These are phyloP conservation scores for Hanleya hanleyi DNA, from an alignment of 2,888 invertebrate species.

Conservation along the genomic window DNA sequence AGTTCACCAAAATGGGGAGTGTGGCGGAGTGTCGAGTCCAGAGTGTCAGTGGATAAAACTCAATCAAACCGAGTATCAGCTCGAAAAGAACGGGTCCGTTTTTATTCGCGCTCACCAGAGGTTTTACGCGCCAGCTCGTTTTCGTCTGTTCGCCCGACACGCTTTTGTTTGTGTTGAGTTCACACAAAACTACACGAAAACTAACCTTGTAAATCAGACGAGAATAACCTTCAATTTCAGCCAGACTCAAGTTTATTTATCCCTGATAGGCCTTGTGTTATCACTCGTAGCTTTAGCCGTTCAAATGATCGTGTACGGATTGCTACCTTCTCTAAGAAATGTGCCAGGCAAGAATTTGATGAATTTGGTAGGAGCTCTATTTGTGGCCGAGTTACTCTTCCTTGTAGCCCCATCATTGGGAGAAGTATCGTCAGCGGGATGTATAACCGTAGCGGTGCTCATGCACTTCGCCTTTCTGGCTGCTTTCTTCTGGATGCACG, in stretches of 20 bases:
- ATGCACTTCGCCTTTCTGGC: constrained; percentile 76
- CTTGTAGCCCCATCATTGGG: constrained; percentile 72
- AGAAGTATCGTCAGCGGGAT: constrained; percentile 5
- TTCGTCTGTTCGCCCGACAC: constrained; percentile 16
- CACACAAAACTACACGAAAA: constrained; percentile 23
- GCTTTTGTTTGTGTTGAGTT: constrained; percentile 39
- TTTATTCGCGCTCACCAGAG: constrained; percentile 7
- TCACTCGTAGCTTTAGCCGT: constrained; percentile 75
- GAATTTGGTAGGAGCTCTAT: constrained; percentile 75
- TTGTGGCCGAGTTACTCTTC: constrained; percentile 75
- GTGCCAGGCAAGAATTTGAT: constrained; percentile 76
- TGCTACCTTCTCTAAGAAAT: constrained; percentile 75
- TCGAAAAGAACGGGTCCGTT: constrained; percentile 24
- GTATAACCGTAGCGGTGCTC: constrained; percentile 70
- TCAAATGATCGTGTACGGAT: constrained; percentile 74
- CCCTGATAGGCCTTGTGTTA: constrained; percentile 79
- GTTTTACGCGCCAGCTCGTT: constrained; percentile 25
- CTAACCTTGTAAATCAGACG: constrained; percentile 2
- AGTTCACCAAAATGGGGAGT: constrained; percentile 20
- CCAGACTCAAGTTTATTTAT: constrained; percentile 68
- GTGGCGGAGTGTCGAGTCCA: neutral
- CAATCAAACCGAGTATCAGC: constrained; percentile 23
- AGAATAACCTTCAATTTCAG: constrained; percentile 28
- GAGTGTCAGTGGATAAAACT: constrained; percentile 17
- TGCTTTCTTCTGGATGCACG: constrained; percentile 77